Conservation (phyloP, 2,797 vertebrate genomes). For the Trachurus trachurus region DNA sequence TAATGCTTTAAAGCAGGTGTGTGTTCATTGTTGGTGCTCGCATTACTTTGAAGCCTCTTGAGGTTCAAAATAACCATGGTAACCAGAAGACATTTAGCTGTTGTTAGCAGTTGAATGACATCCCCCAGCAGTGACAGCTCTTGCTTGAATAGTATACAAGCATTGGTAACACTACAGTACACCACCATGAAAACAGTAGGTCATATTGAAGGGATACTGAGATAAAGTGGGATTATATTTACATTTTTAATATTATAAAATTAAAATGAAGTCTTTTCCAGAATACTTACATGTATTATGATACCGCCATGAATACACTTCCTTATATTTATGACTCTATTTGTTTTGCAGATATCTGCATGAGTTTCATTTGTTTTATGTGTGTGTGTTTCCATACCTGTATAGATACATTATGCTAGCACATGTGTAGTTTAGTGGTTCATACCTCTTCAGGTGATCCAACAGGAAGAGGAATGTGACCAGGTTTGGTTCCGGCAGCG, state of each 20-base stretch:
- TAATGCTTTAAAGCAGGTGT: neutral
- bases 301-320: neutral
- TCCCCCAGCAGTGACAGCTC: neutral
- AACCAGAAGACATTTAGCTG: conserved; percentile 33
- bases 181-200: neutral
- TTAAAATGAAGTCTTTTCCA: neutral
- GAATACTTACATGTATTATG: neutral
- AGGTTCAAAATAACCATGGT: conserved; percentile 23
- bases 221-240: no score
- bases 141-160: neutral
- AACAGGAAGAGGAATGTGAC: conserved; percentile 98
- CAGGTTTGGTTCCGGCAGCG: conserved; percentile 96
- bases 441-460: conserved; percentile 97
- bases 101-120: neutral
- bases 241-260: neutral
- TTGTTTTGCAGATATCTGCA: neutral
- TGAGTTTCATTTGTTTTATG: neutral
- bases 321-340: neutral
- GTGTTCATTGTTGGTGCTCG: conserved; percentile 10
- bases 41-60: neutral
- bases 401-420: neutral
- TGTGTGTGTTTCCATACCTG: neutral
- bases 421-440: conserved; percentile 1
- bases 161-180: neutral
- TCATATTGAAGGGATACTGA: neutral